These are phyloP conservation scores for Channa maculata DNA, from an alignment of 2,113 vertebrate genomes.

Conservation along the genomic window DNA sequence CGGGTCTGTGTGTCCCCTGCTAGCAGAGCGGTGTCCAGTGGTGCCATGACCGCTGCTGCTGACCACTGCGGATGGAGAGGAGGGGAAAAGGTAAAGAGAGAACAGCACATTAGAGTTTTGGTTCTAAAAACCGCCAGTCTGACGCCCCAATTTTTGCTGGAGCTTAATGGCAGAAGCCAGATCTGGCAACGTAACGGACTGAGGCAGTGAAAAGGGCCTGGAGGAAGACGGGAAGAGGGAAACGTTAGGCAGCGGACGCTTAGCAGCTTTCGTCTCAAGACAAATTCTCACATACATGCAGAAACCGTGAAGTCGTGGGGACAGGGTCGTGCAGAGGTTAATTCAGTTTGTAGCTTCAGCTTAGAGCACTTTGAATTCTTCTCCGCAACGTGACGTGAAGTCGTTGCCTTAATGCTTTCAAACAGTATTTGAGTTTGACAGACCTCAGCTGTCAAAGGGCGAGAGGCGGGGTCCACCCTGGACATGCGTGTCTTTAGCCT, in stretches of 20 bases:
- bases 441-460: too few relatives aligned
- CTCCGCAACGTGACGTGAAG: too few relatives aligned
- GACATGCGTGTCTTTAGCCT: too few relatives aligned
- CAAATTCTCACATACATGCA: background rate
- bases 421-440: too few relatives aligned
- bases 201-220: background rate
- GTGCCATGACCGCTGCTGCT: slow-evolving; percentile 81
- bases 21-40: slow-evolving; percentile 80
- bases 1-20: slow-evolving; percentile 82
- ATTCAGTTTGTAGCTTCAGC: background rate
- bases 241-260: background rate
- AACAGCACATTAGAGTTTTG: slow-evolving; percentile 18
- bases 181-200: slow-evolving; percentile 12
- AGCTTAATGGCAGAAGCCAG: background rate
- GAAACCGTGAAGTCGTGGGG: background rate
- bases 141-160: background rate
- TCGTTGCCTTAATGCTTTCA: too few relatives aligned
- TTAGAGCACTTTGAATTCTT: too few relatives aligned
- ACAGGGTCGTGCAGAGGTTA: background rate
- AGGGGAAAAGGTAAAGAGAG: slow-evolving; percentile 11
- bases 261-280: background rate
- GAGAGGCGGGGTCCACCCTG: too few relatives aligned
- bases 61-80: slow-evolving; percentile 75
- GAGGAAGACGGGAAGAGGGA: background rate
- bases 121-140: slow-evolving; percentile 4